These are phyloP conservation scores for Protobothrops flavoviridis DNA, from an alignment of 2,113 vertebrate genomes.

Conservation along the genomic window DNA sequence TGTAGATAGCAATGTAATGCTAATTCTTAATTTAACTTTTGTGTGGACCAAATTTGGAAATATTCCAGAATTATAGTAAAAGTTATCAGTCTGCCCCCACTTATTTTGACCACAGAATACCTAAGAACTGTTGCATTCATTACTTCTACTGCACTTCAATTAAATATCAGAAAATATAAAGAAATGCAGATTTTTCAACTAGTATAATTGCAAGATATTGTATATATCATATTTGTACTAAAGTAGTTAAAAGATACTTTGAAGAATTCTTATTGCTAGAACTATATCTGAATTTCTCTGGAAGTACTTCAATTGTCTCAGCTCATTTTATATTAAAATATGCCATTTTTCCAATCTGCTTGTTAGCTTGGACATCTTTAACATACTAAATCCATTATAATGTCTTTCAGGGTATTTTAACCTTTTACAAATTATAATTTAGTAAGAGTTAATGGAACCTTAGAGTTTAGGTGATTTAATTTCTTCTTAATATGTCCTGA, in stretches of 20 bases:
- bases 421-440: conserved; percentile 29
- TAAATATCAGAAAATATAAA: not conserved
- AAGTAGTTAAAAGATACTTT: not conserved
- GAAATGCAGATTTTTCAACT: not conserved
- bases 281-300: not conserved
- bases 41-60: not conserved
- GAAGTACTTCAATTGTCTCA: not conserved
- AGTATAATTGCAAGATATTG: not conserved
- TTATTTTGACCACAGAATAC: not conserved
- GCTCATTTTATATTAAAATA: conserved; percentile 29
- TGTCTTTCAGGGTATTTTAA: conserved; percentile 4
- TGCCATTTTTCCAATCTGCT: not conserved
- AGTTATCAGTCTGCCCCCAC: no score
- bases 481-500: conserved; percentile 21
- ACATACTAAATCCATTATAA: conserved; percentile 24
- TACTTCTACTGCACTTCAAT: not conserved
- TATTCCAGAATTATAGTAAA: not conserved
- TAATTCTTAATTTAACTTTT: not conserved
- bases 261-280: not conserved
- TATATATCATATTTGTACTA: not conserved
- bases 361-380: not conserved
- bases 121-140: not conserved
- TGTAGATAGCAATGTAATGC: not conserved
- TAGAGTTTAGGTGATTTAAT: conserved; percentile 20
- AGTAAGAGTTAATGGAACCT: conserved; percentile 23